Evolutionary conservation across 2,888 invertebrate genomes (phyloP).

Genomic region (Melanostoma scalare): DNA sequence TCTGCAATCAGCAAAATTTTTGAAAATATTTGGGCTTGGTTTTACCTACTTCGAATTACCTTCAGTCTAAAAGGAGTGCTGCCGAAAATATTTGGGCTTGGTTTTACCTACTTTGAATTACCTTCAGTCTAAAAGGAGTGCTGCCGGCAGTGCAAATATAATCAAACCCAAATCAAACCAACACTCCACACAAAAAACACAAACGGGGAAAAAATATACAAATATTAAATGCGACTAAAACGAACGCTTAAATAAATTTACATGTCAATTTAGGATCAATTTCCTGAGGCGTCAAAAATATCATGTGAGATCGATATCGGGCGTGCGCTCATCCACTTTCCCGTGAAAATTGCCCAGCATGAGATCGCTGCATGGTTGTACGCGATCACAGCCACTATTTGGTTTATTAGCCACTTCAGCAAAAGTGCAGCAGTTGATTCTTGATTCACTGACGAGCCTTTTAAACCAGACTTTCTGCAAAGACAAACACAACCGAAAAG

Average conservation of each 20-base stretch:
- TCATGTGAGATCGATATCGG: slow-evolving; percentile 72
- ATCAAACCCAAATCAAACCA: neutral
- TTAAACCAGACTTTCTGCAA: slow-evolving; percentile 30
- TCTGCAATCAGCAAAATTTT: too few species aligned
- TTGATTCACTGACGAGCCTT: slow-evolving; percentile 24
- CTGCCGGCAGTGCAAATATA: too few species aligned
- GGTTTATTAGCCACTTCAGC: slow-evolving; percentile 31
- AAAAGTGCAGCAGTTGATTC: neutral
- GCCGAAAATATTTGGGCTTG: too few species aligned
- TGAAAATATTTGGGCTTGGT: too few species aligned
- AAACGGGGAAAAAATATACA: neutral
- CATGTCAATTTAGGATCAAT: slow-evolving; percentile 74
- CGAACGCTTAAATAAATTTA: slow-evolving; percentile 72
- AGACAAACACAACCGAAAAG: slow-evolving; percentile 37
- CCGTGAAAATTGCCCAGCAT: slow-evolving; percentile 58
- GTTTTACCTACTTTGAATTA: too few species aligned
- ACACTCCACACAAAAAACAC: neutral
- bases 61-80: too few species aligned
- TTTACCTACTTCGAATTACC: too few species aligned
- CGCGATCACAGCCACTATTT: slow-evolving; percentile 47
- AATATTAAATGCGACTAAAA: slow-evolving; percentile 62
- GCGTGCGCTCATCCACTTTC: slow-evolving; percentile 63
- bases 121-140: too few species aligned
- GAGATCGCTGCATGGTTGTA: slow-evolving; percentile 51
- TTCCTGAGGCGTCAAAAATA: slow-evolving; percentile 71